Evolutionary conservation across 2,797 vertebrate genomes (phyloP), one percentile per base, ranked within the genome.

Genomic region (Vultur gryphus): DNA sequence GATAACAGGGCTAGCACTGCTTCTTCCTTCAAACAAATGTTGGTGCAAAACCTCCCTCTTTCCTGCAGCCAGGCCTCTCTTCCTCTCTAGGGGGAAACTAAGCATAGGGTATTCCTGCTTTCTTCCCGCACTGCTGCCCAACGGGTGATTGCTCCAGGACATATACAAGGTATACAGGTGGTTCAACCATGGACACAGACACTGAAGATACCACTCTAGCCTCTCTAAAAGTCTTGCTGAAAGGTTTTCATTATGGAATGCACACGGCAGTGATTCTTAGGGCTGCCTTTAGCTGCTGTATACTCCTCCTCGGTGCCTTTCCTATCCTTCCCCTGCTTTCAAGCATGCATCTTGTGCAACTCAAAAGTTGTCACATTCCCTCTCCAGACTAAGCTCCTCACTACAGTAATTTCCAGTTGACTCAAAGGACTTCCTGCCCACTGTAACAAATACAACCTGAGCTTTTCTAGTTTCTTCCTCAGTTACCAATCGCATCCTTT

Each of bases 221-320:
- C 57, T 66, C 52, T 57, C 29, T 6, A 11, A 21, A 82, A 46
- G 35, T 18, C 54, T 57, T 46, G 49, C 19, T 0, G 0, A 25
- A 37, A 73, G 21, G 23, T 21, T 90, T 73, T 48, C 14, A 12
- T 41, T 35, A 51, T 3, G 39, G 46, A 85, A 46, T 0, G 1
- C 29, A 39, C 9, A 17, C 0, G 2, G 11, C 29, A 57, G 17
- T 9, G 25, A 66, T 41, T 49, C 31, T 43, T 16, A 44, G 0
- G 1, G 41, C 51, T 52, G 29, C 54, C 54, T 87, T 57, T 21
- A 83, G 28, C 41, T 35, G 41, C 37, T 54, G 21, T 19, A 14
- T 31, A 11, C 29, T 44, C 5, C 43, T 62, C 16, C 14, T 52
- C 2, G 0, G 10, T 41, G 28, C 24, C 10, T 15, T 15, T 66